phyloP scores from a whole-genome alignment of 1,140 invertebrate genomes.

The Tetragonula clypearis region DNA sequence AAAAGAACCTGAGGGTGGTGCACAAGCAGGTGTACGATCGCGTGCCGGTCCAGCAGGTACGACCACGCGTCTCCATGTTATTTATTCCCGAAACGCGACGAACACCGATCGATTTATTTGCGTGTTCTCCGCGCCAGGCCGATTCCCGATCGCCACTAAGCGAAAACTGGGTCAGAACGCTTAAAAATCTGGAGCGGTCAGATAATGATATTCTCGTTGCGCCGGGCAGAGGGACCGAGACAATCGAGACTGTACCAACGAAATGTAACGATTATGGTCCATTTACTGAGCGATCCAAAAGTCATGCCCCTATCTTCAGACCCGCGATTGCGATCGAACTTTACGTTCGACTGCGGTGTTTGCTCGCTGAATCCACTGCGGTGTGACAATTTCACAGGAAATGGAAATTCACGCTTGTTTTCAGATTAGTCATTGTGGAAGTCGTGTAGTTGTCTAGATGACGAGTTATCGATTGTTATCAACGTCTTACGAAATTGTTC shows the following conservation, averaged over 20 bases:
- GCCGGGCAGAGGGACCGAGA: not conserved
- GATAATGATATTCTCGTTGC: slow-evolving; percentile 39
- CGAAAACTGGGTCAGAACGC: slow-evolving; percentile 51
- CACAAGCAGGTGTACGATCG: slow-evolving; percentile 76
- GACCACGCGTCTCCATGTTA: not conserved
- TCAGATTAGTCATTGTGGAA: no score
- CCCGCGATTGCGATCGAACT: not conserved
- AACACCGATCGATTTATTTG: no score
- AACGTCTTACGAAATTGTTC: no score
- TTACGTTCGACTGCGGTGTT: not conserved
- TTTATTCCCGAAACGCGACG: not conserved
- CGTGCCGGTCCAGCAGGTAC: slow-evolving; percentile 68
- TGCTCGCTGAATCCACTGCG: not conserved
- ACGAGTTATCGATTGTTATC: no score
- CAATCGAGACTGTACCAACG: slow-evolving; percentile 20
- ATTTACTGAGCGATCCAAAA: slow-evolving; percentile 33
- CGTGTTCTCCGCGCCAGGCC: not conserved
- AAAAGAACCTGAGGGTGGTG: slow-evolving; percentile 77
- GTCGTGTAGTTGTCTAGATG: no score
- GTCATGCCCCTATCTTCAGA: not conserved
- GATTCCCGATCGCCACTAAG: slow-evolving; percentile 13
- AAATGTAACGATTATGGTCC: slow-evolving; percentile 37
- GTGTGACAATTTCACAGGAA: no score
- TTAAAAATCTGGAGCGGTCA: slow-evolving; percentile 33
- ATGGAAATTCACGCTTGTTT: no score